A percentile compares a stretch with the other conserved stretches of the same genome.
These are phyloP conservation scores for Palloptera scutellata DNA, from an alignment of 2,888 invertebrate species.

Conservation along the genomic window DNA sequence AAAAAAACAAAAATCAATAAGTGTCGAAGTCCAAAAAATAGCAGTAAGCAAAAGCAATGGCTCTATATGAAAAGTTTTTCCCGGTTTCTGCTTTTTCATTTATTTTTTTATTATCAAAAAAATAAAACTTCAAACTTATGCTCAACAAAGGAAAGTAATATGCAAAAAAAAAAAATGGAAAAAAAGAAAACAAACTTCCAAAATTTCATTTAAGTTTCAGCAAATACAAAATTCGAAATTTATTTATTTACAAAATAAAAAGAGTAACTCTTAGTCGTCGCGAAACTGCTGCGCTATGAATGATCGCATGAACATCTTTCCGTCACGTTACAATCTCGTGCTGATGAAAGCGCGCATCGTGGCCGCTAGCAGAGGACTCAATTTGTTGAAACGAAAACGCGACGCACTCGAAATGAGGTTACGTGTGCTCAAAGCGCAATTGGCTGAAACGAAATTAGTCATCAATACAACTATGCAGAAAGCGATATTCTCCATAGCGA, in stretches of 20 bases:
- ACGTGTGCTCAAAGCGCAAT: slow-evolving; percentile 42
- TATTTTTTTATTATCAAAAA: too few relatives aligned
- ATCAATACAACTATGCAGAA: slow-evolving; percentile 42
- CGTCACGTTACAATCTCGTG: slow-evolving; percentile 54
- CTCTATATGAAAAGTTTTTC: too few relatives aligned
- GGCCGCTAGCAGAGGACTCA: slow-evolving; percentile 50
- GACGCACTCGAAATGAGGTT: slow-evolving; percentile 55
- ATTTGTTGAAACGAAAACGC: slow-evolving; percentile 52
- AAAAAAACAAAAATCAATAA: too few relatives aligned
- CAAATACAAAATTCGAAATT: too few relatives aligned
- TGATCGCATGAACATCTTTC: slow-evolving; percentile 42
- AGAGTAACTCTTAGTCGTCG: background rate
- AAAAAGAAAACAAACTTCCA: too few relatives aligned
- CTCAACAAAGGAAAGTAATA: too few relatives aligned
- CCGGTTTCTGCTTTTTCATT: too few relatives aligned
- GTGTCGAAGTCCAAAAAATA: too few relatives aligned
- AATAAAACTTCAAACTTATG: too few relatives aligned
- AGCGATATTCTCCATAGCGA: slow-evolving; percentile 53
- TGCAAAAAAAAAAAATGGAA: too few relatives aligned
- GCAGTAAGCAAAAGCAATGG: too few relatives aligned
- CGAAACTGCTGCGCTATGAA: background rate
- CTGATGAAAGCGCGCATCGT: slow-evolving; percentile 47
- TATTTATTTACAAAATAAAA: background rate
- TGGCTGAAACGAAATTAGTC: slow-evolving; percentile 30
- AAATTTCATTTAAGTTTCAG: too few relatives aligned